These are phyloP conservation scores for Hydra vulgaris DNA, from an alignment of 30 jellyfish, hydroid and myxozoan genomes.

Conservation along the genomic window DNA sequence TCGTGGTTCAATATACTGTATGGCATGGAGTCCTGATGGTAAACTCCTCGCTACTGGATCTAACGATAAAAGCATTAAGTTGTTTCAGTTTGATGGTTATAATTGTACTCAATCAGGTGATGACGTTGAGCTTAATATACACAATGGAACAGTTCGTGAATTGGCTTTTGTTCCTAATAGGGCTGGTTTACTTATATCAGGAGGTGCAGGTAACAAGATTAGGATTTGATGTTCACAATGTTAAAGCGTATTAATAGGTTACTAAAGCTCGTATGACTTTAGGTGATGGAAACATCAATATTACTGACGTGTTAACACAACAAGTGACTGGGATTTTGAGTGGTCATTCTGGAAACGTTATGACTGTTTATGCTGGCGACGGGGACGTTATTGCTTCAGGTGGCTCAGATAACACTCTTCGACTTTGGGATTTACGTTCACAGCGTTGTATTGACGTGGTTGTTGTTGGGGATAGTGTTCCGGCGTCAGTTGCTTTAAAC, in stretches of 20 bases:
- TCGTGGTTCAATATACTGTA: slow-evolving; percentile 95
- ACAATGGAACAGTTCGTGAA: slow-evolving; percentile 92
- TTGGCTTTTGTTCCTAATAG: slow-evolving; percentile 79
- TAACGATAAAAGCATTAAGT: slow-evolving; percentile 73
- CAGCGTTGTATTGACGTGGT: slow-evolving; percentile 87
- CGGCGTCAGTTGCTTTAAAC: slow-evolving; percentile 87
- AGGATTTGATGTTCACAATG: no score
- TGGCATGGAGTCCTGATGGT: slow-evolving; percentile 96
- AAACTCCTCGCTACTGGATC: slow-evolving; percentile 94
- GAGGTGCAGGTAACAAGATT: slow-evolving; percentile 78
- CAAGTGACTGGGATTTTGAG: slow-evolving; percentile 74
- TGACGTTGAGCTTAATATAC: slow-evolving; percentile 70
- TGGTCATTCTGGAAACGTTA: slow-evolving; percentile 86
- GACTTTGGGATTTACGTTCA: slow-evolving; percentile 92
- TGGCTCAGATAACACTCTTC: slow-evolving; percentile 72
- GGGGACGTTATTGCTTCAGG: slow-evolving; percentile 88
- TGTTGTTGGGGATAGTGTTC: slow-evolving; percentile 82
- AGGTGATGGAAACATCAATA: slow-evolving; percentile 81
- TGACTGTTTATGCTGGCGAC: slow-evolving; percentile 86
- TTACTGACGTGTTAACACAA: slow-evolving; percentile 70
- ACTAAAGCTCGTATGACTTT: background rate
- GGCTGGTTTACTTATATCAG: slow-evolving; percentile 65
- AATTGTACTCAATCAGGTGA: slow-evolving; percentile 51
- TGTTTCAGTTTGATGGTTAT: slow-evolving; percentile 63
- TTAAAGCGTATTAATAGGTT: background rate